phyloP scores from a whole-genome alignment of 2,113 vertebrate species.

The Sphaerodactylus townsendi region DNA sequence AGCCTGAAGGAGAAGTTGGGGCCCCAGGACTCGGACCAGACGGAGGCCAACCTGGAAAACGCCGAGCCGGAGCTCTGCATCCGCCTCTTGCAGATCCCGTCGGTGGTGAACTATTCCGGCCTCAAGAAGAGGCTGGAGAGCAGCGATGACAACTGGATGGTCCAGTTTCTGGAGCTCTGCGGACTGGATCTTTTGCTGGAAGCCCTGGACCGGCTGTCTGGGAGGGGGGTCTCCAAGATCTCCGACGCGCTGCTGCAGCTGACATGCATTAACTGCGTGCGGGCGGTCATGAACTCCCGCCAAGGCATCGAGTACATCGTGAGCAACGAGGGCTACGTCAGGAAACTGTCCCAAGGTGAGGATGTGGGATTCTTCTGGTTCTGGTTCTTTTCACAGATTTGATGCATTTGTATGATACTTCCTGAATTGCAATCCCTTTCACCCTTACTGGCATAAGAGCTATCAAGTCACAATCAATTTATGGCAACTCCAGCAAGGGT shows the following conservation, averaged over 20 bases:
- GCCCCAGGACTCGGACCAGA: slow-evolving; percentile 86
- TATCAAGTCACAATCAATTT: too few species aligned
- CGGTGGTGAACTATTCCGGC: slow-evolving; percentile 94
- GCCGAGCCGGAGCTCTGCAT: slow-evolving; percentile 96
- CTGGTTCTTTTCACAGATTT: background rate
- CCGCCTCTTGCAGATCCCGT: slow-evolving; percentile 92
- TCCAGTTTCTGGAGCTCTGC: slow-evolving; percentile 93
- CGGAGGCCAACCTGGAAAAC: slow-evolving; percentile 93
- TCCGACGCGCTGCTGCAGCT: slow-evolving; percentile 93
- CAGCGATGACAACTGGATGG: slow-evolving; percentile 92
- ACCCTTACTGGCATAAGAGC: too few species aligned
- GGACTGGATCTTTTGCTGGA: slow-evolving; percentile 95
- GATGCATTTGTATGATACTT: background rate
- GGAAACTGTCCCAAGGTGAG: slow-evolving; percentile 94
- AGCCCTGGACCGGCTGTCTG: slow-evolving; percentile 91
- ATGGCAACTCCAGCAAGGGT: too few species aligned
- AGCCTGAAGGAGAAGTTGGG: slow-evolving; percentile 86
- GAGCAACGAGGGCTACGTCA: slow-evolving; percentile 91
- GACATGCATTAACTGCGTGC: slow-evolving; percentile 93
- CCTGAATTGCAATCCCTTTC: background rate
- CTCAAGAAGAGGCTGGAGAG: slow-evolving; percentile 91
- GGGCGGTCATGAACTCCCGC: slow-evolving; percentile 93
- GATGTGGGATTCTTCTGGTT: background rate
- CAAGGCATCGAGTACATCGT: slow-evolving; percentile 93
- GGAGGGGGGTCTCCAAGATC: slow-evolving; percentile 90